Evolutionary conservation across 2,113 vertebrate species (phyloP).

Genomic region (Poeciliopsis occidentalis): DNA sequence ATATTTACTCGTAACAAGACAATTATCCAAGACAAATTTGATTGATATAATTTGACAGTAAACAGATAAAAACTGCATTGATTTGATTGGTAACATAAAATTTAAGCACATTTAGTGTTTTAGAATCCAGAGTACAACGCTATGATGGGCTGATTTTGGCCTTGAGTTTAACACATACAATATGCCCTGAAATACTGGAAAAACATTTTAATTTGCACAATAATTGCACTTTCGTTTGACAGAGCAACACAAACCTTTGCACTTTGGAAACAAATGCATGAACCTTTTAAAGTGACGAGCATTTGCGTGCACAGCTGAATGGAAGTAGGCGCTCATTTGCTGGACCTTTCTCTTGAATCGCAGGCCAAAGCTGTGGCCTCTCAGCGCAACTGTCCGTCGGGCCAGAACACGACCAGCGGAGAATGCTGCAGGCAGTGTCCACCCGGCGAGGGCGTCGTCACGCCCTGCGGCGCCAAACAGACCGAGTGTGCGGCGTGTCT

Average conservation of each 20-base stretch:
- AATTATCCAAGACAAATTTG: too few species aligned
- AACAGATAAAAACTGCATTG: too few species aligned
- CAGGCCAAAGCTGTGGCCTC: conserved; percentile 69
- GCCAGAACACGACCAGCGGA: conserved; percentile 78
- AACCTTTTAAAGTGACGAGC: not conserved
- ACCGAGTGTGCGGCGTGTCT: conserved; percentile 88
- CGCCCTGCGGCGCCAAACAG: conserved; percentile 85
- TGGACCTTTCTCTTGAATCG: conserved; percentile 28
- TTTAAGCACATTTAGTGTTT: too few species aligned
- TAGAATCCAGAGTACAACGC: too few species aligned
- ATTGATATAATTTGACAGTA: too few species aligned
- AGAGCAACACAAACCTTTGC: too few species aligned
- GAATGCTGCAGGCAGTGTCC: conserved; percentile 90
- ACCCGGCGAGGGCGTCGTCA: conserved; percentile 87
- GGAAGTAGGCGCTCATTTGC: not conserved
- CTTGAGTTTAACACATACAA: too few species aligned
- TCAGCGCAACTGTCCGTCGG: conserved; percentile 72
- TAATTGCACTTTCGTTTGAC: not conserved
- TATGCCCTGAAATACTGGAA: not conserved
- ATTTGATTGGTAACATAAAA: too few species aligned
- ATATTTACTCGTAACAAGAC: too few species aligned
- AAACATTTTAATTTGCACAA: not conserved
- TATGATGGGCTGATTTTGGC: too few species aligned
- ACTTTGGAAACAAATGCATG: too few species aligned
- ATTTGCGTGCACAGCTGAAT: not conserved